These are phyloP conservation scores for Caradrina clavipalpis DNA, from an alignment of 2,888 invertebrate genomes.

Conservation along the genomic window DNA sequence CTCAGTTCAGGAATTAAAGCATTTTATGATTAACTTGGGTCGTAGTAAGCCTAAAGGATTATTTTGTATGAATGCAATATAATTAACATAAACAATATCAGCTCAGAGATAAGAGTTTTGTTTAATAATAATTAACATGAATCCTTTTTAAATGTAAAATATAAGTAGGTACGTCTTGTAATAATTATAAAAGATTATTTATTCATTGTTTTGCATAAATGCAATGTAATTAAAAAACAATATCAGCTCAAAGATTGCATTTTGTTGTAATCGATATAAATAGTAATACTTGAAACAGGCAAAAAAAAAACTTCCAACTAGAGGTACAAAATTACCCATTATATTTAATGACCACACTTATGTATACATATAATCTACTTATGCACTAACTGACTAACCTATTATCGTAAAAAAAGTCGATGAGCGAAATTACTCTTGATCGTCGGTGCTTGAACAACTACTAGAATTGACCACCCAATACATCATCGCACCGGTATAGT, in stretches of 20 bases:
- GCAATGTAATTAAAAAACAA: conserved; percentile 9
- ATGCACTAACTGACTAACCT: too few species aligned
- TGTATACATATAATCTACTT: too few species aligned
- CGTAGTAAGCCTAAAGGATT: not conserved
- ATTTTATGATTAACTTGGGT: not conserved
- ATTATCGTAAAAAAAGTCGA: too few species aligned
- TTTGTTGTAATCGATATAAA: not conserved
- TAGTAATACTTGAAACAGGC: too few species aligned
- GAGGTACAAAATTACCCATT: too few species aligned
- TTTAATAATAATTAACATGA: not conserved
- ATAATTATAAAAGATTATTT: not conserved
- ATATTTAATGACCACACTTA: too few species aligned
- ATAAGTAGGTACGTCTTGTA: too few species aligned
- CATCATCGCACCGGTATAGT: too few species aligned
- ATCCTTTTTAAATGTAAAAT: not conserved
- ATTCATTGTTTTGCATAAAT: not conserved
- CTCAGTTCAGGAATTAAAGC: not conserved
- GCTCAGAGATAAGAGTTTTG: conserved; percentile 5
- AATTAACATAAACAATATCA: conserved; percentile 11
- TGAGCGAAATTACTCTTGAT: too few species aligned
- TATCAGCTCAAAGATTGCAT: not conserved
- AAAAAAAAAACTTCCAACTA: too few species aligned
- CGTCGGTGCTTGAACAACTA: too few species aligned
- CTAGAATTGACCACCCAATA: too few species aligned
- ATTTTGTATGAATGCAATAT: not conserved